Percentiles rank a stretch among this genome's conserved stretches.
phyloP scores from a whole-genome alignment of 1,140 invertebrate species.

The Pteromalus puparum region DNA sequence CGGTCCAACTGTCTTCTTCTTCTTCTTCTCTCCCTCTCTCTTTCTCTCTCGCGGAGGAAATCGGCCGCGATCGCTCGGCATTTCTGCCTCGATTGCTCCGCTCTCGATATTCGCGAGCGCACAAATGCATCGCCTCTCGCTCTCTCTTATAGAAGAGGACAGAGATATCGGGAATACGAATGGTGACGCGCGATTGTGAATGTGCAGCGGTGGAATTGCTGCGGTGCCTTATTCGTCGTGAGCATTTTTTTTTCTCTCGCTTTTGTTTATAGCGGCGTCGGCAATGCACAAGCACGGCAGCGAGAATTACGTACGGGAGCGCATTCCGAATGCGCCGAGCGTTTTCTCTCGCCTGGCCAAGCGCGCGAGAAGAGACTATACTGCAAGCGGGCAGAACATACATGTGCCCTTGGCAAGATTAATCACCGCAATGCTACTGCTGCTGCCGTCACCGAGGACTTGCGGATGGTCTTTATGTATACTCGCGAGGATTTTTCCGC shows the following conservation, averaged over 20 bases:
- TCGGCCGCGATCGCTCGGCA: conserved; percentile 18
- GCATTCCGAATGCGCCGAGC: conserved; percentile 70
- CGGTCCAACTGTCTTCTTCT: conserved; percentile 1
- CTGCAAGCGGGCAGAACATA: conserved; percentile 7
- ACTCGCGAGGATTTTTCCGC: not conserved
- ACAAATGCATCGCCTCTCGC: too few relatives aligned
- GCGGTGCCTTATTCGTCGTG: conserved; percentile 64
- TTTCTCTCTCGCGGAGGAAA: not conserved
- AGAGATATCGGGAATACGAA: conserved; percentile 28
- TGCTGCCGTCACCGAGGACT: conserved; percentile 67
- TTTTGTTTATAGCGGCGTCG: conserved; percentile 61
- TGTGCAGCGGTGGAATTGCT: conserved; percentile 57
- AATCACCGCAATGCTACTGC: conserved; percentile 69
- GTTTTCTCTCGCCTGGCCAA: conserved; percentile 43
- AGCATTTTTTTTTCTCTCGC: conserved; percentile 57
- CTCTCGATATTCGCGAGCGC: not conserved
- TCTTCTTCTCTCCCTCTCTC: not conserved
- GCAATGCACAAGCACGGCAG: conserved; percentile 26
- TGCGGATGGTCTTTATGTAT: not conserved
- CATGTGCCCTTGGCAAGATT: conserved; percentile 72
- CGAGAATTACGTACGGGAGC: conserved; percentile 60
- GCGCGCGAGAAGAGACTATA: conserved; percentile 6
- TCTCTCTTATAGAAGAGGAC: not conserved
- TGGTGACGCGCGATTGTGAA: conserved; percentile 45
- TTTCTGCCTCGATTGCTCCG: conserved; percentile 14